Evolutionary conservation across 2,797 vertebrate genomes (phyloP).

Genomic region (Gastrophryne carolinensis): DNA sequence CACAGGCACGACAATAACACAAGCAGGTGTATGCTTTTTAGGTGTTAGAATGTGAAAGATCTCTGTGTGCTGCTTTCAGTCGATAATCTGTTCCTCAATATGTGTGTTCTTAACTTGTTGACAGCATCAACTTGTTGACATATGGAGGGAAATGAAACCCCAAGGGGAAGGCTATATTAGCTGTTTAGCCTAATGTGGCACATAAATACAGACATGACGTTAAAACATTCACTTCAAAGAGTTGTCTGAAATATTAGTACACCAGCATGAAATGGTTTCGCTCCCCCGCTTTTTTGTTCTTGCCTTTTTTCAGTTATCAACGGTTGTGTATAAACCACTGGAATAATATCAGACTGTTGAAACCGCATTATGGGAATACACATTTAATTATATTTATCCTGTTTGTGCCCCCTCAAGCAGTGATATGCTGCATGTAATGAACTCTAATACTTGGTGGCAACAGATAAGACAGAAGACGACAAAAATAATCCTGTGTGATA

Average conservation of each 20-base stretch:
- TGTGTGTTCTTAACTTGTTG: slow-evolving; percentile 47
- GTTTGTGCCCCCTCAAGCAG: not conserved
- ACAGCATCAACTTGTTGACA: slow-evolving; percentile 49
- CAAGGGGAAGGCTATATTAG: slow-evolving; percentile 30
- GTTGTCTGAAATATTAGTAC: not conserved
- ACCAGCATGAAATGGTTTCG: not conserved
- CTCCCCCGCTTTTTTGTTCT: not conserved
- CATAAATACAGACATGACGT: slow-evolving; percentile 32
- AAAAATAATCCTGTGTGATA: not conserved
- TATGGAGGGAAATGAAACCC: slow-evolving; percentile 33
- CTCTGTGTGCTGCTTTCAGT: slow-evolving; percentile 17
- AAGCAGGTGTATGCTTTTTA: slow-evolving; percentile 29
- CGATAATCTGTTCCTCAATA: slow-evolving; percentile 44
- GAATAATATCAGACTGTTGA: not conserved
- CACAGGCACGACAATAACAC: slow-evolving; percentile 20
- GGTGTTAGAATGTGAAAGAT: slow-evolving; percentile 36
- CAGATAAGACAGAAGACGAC: not conserved
- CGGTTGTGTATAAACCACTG: not conserved
- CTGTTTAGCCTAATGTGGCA: slow-evolving; percentile 37
- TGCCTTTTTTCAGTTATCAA: not conserved
- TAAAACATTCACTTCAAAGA: not conserved
- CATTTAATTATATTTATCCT: not conserved
- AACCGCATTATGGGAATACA: not conserved
- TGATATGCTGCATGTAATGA: not conserved
- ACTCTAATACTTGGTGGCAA: not conserved